phyloP scores from a whole-genome alignment of 2,888 invertebrate species.

The Chymomyza caudatula region DNA sequence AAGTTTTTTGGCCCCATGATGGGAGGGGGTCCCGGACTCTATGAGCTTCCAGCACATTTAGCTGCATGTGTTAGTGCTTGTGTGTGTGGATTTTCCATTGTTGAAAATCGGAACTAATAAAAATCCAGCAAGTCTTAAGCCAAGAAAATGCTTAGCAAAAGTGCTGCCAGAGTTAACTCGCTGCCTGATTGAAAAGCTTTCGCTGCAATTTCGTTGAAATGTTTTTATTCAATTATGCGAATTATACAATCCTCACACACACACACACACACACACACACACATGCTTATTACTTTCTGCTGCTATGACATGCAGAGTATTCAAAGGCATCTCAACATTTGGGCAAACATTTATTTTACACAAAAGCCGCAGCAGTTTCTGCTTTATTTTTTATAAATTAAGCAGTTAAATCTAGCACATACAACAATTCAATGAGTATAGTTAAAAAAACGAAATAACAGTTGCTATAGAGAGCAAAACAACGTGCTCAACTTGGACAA shows the following conservation, averaged over 20 bases:
- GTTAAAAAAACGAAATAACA: not conserved
- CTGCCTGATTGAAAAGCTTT: constrained; percentile 22
- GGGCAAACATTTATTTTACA: constrained; percentile 30
- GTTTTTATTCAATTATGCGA: constrained; percentile 67
- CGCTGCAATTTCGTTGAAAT: constrained; percentile 50
- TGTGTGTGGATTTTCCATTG: constrained; percentile 38
- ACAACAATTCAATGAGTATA: constrained; percentile 18
- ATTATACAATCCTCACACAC: constrained; percentile 52
- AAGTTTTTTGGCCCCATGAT: constrained; percentile 44
- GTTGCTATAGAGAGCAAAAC: not conserved
- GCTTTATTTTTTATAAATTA: constrained; percentile 50
- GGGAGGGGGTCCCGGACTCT: constrained; percentile 34
- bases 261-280: not conserved
- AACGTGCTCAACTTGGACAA: not conserved
- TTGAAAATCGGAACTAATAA: constrained; percentile 63
- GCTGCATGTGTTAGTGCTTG: constrained; percentile 16
- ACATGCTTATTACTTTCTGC: not conserved
- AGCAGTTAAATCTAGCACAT: constrained; percentile 52
- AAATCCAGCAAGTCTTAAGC: constrained; percentile 58
- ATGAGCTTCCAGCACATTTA: constrained; percentile 11
- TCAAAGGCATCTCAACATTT: constrained; percentile 14
- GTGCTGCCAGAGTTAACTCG: not conserved
- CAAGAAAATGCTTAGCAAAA: constrained; percentile 40
- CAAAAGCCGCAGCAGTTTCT: constrained; percentile 23
- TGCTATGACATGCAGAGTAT: not conserved